Percentiles rank a stretch among this genome's conserved stretches.
These are phyloP conservation scores for Leptinotarsa juncta DNA, from an alignment of 2,888 invertebrate genomes.

Conservation along the genomic window DNA sequence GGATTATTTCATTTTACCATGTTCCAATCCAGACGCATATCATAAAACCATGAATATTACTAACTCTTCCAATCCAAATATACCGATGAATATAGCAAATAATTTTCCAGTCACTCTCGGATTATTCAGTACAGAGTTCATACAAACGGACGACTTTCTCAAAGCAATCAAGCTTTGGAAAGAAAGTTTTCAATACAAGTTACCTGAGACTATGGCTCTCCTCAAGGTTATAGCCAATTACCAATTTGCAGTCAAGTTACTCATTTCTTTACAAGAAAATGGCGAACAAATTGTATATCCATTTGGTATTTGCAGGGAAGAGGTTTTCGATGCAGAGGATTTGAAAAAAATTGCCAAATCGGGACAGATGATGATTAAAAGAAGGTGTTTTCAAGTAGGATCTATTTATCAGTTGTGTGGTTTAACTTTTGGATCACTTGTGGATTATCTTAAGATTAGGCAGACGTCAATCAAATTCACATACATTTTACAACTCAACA, in stretches of 20 bases:
- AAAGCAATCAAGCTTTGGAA: conserved; percentile 48
- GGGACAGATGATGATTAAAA: conserved; percentile 36
- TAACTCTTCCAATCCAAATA: background rate
- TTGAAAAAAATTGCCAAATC: conserved; percentile 43
- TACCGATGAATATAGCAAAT: conserved; percentile 38
- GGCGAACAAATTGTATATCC: conserved; percentile 48
- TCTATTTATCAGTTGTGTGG: conserved; percentile 43
- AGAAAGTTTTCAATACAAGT: conserved; percentile 35
- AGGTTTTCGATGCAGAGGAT: conserved; percentile 36
- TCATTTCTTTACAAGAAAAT: conserved; percentile 48
- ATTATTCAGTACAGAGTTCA: conserved; percentile 33
- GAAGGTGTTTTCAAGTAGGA: conserved; percentile 40
- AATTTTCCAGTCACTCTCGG: conserved; percentile 50
- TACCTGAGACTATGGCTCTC: conserved; percentile 43
- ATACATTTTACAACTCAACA: conserved; percentile 46
- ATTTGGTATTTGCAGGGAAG: conserved; percentile 39
- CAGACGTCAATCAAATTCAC: conserved; percentile 42
- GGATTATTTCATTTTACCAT: conserved; percentile 53
- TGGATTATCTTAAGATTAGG: conserved; percentile 45
- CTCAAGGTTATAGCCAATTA: conserved; percentile 33
- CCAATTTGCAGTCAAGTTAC: conserved; percentile 42
- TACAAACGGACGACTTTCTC: conserved; percentile 41
- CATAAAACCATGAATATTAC: conserved; percentile 35
- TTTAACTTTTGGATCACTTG: conserved; percentile 45
- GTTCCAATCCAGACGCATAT: conserved; percentile 54